Percentiles rank a stretch among this genome's conserved stretches.
These are phyloP conservation scores for Drosophila suzukii DNA, from an alignment of 1,140 invertebrate species.

Conservation along the genomic window DNA sequence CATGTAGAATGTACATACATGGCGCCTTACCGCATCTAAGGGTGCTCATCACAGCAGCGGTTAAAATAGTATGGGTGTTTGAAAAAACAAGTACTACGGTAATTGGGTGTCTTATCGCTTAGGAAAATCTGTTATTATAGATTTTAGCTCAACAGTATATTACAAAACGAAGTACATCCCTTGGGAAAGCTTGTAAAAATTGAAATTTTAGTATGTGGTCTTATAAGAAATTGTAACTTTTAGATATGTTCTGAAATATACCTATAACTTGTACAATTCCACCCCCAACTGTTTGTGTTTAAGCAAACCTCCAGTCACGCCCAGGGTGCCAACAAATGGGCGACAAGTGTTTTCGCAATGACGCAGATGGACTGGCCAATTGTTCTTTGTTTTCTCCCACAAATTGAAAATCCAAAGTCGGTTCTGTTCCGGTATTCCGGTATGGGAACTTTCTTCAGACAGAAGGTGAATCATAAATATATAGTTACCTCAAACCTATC, in stretches of 20 bases:
- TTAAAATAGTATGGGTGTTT: not conserved
- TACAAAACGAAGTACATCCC: too few relatives aligned
- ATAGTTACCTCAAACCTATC: not conserved
- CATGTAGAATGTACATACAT: constrained; percentile 1
- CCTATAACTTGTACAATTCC: too few relatives aligned
- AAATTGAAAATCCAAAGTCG: constrained; percentile 7
- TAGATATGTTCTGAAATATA: too few relatives aligned
- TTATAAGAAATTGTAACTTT: too few relatives aligned
- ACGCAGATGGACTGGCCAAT: constrained; percentile 36
- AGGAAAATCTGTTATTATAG: not conserved
- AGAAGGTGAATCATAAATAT: constrained; percentile 8
- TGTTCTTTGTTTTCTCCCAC: constrained; percentile 17
- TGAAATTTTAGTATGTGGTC: too few relatives aligned
- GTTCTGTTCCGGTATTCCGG: constrained; percentile 4
- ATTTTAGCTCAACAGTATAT: too few relatives aligned
- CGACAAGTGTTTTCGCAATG: constrained; percentile 52
- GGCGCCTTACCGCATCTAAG: constrained; percentile 10
- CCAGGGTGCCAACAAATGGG: constrained; percentile 1
- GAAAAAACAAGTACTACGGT: too few relatives aligned
- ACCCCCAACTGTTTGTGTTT: not conserved
- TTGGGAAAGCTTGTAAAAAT: too few relatives aligned
- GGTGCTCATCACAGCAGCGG: constrained; percentile 6
- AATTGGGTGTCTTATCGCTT: not conserved
- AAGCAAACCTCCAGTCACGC: constrained; percentile 7
- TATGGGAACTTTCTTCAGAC: not conserved